Conservation (phyloP, 2,797 vertebrate species). For the Erethizon dorsatum region DNA sequence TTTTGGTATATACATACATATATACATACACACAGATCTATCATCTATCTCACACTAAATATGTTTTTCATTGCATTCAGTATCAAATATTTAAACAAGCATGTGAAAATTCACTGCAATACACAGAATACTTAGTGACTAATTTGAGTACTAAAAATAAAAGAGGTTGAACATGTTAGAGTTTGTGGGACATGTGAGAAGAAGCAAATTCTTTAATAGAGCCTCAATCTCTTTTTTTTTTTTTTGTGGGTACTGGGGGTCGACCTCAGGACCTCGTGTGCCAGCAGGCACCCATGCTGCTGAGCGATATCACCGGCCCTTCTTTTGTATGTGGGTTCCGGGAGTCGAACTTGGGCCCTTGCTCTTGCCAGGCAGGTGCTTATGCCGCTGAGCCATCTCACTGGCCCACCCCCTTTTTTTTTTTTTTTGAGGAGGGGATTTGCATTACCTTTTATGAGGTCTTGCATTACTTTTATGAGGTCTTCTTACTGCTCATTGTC, state of each 20-base stretch:
- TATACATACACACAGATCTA: background rate
- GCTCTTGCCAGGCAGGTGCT: too few species aligned
- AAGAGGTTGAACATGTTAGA: background rate
- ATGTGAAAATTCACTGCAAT: background rate
- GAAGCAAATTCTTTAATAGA: background rate
- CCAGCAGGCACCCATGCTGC: too few species aligned
- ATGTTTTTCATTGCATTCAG: background rate
- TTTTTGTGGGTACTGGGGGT: too few species aligned
- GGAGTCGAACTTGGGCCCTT: too few species aligned
- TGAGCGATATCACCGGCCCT: too few species aligned
- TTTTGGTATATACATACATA: background rate
- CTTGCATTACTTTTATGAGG: background rate
- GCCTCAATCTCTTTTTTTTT: background rate
- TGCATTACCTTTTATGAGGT: too few species aligned
- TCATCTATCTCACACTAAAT: background rate
- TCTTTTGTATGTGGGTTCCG: too few species aligned
- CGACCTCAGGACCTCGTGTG: too few species aligned
- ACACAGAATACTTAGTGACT: background rate
- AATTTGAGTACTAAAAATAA: background rate
- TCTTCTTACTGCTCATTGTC: too few species aligned
- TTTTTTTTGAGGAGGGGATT: background rate
- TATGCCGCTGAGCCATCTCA: too few species aligned
- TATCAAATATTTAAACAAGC: background rate
- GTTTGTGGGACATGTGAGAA: background rate
- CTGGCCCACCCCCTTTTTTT: too few species aligned